Percentiles rank a stretch among this genome's conserved stretches.
Conservation (phyloP, 2,113 vertebrate genomes). For the Dipodomys ordii region DNA sequence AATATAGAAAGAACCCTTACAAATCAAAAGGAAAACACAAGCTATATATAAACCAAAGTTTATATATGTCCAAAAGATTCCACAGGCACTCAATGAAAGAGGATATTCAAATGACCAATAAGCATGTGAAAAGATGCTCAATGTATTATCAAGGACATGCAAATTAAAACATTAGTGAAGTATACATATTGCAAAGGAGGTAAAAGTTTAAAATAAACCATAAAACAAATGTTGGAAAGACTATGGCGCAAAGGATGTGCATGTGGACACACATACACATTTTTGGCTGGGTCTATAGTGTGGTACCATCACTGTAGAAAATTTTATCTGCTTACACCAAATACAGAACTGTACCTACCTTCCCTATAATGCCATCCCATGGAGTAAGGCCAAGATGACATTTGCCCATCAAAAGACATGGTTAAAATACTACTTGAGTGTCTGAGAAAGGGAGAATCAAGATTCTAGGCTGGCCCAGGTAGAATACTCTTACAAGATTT, state of each 20-base stretch:
- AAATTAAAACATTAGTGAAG: constrained; percentile 15
- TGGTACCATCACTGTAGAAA: neutral
- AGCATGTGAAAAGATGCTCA: neutral
- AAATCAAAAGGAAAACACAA: constrained; percentile 21
- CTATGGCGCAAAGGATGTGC: neutral
- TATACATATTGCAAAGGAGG: neutral
- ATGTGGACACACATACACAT: too few relatives aligned
- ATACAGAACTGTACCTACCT: neutral
- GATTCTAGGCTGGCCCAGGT: too few relatives aligned
- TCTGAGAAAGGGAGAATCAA: too few relatives aligned
- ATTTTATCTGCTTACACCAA: neutral
- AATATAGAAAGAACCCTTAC: constrained; percentile 17
- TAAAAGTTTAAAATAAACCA: neutral
- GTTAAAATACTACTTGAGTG: neutral
- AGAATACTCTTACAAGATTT: too few relatives aligned
- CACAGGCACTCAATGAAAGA: neutral
- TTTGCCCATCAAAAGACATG: neutral
- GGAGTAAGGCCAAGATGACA: neutral
- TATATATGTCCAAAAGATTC: neutral
- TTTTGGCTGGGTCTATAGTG: too few relatives aligned
- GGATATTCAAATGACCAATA: neutral
- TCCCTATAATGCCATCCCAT: neutral
- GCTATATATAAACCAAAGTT: neutral
- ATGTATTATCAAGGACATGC: neutral
- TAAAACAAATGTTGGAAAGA: neutral